phyloP scores from a whole-genome alignment of 2,113 vertebrate genomes.

The Aspiorhynchus laticeps region DNA sequence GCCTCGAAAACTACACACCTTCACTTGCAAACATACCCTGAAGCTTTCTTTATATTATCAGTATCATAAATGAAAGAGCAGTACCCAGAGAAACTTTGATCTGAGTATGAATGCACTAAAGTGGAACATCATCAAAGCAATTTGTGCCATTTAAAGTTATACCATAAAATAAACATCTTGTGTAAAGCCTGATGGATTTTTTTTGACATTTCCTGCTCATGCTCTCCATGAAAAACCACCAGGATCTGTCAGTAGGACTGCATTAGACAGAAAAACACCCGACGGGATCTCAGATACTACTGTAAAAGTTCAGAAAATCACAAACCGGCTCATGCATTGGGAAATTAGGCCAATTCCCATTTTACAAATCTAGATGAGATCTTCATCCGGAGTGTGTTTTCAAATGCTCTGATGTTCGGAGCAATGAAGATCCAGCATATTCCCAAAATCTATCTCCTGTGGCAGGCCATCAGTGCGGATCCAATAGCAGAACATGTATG shows the following conservation, averaged over 20 bases:
- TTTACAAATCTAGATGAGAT: constrained; percentile 7
- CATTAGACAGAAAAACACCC: not conserved
- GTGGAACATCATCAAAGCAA: constrained; percentile 31
- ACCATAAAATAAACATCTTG: constrained; percentile 29
- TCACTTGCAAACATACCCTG: constrained; percentile 6
- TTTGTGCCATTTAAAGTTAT: constrained; percentile 22
- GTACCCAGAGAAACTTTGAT: constrained; percentile 16
- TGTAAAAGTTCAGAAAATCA: not conserved
- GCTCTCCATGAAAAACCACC: not conserved
- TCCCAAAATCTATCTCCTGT: not conserved
- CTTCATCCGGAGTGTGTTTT: not conserved
- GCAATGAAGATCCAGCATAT: not conserved
- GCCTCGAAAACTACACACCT: constrained; percentile 14
- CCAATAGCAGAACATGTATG: not conserved
- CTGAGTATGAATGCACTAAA: not conserved
- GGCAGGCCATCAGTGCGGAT: not conserved
- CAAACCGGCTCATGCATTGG: not conserved
- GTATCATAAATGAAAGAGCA: constrained; percentile 3
- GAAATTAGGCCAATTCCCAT: not conserved
- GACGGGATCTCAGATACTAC: not conserved
- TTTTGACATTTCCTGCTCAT: constrained; percentile 16
- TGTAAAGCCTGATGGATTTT: constrained; percentile 4
- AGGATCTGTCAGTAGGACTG: not conserved
- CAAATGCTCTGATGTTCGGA: not conserved
- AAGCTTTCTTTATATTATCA: constrained; percentile 13